Percentiles rank a stretch among this genome's conserved stretches.
phyloP scores from a whole-genome alignment of 2,113 vertebrate genomes.

The Tor tambroides region DNA sequence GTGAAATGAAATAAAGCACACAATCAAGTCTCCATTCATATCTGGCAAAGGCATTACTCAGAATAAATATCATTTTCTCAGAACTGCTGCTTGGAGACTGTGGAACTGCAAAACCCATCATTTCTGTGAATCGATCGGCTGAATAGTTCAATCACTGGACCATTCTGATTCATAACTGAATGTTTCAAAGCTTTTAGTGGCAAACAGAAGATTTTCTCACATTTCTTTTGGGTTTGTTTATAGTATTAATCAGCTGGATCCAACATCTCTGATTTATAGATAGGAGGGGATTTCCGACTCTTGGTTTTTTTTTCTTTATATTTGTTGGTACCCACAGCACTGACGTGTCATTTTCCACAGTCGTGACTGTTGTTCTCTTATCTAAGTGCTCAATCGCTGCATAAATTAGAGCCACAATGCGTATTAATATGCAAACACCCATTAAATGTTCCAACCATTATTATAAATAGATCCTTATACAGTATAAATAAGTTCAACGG shows the following conservation, averaged over 20 bases:
- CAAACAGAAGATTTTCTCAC: not conserved
- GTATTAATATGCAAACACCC: constrained; percentile 27
- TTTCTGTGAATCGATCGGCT: not conserved
- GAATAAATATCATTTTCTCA: constrained; percentile 6
- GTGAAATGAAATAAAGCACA: constrained; percentile 11
- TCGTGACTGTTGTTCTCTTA: constrained; percentile 23
- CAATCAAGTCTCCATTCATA: constrained; percentile 14
- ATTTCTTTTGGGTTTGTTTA: not conserved
- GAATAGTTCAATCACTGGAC: not conserved
- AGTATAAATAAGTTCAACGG: constrained; percentile 1
- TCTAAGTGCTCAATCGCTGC: constrained; percentile 4
- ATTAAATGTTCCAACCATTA: constrained; percentile 11
- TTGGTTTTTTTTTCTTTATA: constrained; percentile 6
- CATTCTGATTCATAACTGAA: not conserved
- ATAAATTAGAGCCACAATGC: constrained; percentile 13
- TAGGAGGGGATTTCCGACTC: not conserved
- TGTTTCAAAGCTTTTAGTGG: not conserved
- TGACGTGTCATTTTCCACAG: constrained; percentile 1
- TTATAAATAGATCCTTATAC: constrained; percentile 32
- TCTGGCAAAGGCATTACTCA: constrained; percentile 10
- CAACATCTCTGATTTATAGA: not conserved
- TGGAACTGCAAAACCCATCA: not conserved
- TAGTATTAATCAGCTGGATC: not conserved
- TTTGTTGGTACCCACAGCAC: not conserved
- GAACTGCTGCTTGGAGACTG: not conserved